phyloP scores from a whole-genome alignment of 2,797 vertebrate species.

The Valencia hispanica region DNA sequence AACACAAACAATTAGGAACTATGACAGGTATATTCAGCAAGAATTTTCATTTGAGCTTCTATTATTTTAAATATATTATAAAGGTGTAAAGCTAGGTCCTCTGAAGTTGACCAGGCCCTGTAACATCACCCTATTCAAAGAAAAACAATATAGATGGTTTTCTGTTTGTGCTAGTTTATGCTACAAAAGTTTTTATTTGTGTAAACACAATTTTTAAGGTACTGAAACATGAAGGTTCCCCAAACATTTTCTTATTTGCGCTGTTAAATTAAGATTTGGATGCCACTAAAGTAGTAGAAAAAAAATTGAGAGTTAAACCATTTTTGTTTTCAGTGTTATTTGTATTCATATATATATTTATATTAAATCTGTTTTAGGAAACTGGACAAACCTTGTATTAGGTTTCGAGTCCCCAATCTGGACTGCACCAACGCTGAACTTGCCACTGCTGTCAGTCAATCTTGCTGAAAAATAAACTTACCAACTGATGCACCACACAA shows the following conservation, averaged over 20 bases:
- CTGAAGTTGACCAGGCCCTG: not conserved
- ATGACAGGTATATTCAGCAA: no score
- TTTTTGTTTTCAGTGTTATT: no score
- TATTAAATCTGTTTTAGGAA: not conserved
- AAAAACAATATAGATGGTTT: not conserved
- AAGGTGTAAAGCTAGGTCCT: not conserved
- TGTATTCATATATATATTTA: no score
- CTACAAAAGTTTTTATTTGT: not conserved
- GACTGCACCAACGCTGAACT: not conserved
- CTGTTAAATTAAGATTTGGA: no score
- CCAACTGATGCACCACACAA: not conserved
- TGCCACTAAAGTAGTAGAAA: no score
- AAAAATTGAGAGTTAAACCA: no score
- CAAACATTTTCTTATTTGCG: no score
- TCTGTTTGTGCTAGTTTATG: not conserved
- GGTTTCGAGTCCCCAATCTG: not conserved
- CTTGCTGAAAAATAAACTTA: not conserved
- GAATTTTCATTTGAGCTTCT: not conserved
- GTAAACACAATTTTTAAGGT: not conserved
- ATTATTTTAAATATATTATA: not conserved
- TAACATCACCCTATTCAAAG: not conserved
- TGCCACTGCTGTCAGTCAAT: not conserved
- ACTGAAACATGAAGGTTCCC: not conserved
- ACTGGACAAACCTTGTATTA: not conserved
- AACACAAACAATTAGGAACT: no score